phyloP scores from a whole-genome alignment of 2,113 vertebrate genomes.

The Coregonus clupeaformis region DNA sequence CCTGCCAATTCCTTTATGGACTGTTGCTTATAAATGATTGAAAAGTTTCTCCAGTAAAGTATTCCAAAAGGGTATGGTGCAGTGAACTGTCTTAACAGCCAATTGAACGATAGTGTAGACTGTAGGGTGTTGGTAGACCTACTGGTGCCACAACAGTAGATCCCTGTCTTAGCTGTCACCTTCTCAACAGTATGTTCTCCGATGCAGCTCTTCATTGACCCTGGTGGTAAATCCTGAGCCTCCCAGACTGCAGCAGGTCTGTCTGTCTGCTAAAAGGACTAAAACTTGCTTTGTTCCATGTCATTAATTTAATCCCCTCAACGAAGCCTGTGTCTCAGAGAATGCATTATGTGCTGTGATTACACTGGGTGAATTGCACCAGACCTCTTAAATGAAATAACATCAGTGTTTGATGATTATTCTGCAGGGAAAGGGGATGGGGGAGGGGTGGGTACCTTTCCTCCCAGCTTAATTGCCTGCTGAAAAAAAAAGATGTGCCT shows the following conservation, averaged over 20 bases:
- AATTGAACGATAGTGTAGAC: not conserved
- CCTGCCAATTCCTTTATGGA: conserved; percentile 32
- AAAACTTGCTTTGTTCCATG: conserved; percentile 54
- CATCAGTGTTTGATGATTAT: conserved; percentile 61
- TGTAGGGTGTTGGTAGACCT: too few relatives aligned
- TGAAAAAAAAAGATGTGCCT: too few relatives aligned
- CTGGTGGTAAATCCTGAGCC: conserved; percentile 5
- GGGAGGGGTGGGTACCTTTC: too few relatives aligned
- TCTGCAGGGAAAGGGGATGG: conserved; percentile 23
- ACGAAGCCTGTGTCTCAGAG: conserved; percentile 70
- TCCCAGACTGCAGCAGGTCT: not conserved
- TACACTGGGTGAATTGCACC: conserved; percentile 75
- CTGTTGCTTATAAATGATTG: conserved; percentile 33
- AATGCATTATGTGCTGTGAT: conserved; percentile 73
- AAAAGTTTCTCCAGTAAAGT: not conserved
- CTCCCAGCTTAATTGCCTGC: too few relatives aligned
- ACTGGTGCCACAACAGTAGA: too few relatives aligned
- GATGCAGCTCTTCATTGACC: too few relatives aligned
- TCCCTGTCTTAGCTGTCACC: too few relatives aligned
- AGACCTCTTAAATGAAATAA: conserved; percentile 69
- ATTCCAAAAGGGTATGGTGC: not conserved
- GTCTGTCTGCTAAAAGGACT: not conserved
- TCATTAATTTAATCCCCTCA: conserved; percentile 71
- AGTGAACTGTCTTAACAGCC: not conserved
- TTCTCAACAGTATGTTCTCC: too few relatives aligned